A percentile compares a stretch with the other conserved stretches of the same genome.
Conservation (phyloP, 2,113 vertebrate genomes). For the Mus pahari region DNA sequence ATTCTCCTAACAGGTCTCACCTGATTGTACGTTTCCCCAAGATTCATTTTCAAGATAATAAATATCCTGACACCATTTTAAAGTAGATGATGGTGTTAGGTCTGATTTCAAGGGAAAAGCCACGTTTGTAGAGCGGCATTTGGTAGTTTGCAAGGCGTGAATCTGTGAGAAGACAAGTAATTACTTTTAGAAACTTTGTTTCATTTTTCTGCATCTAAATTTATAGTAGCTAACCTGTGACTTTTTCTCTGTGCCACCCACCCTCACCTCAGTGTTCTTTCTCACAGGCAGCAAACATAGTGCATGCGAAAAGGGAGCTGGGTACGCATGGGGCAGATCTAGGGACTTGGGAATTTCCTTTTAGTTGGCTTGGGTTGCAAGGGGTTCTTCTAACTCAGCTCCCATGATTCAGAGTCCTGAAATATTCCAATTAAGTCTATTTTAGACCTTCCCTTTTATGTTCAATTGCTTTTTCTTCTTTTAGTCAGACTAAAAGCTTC, state of each 20-base stretch:
- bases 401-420: slow-evolving; percentile 32
- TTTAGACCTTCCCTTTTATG: not conserved
- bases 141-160: slow-evolving; percentile 13
- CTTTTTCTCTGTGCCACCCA: not conserved
- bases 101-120: slow-evolving; percentile 14
- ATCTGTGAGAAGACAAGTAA: slow-evolving; percentile 26
- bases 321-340: not conserved
- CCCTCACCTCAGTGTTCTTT: not conserved
- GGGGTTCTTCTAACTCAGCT: not conserved
- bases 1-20: not conserved
- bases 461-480: not conserved
- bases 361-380: not conserved
- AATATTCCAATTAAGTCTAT: slow-evolving; percentile 51
- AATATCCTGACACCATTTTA: not conserved
- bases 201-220: too few species aligned
- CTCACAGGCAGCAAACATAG: not conserved
- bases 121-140: not conserved
- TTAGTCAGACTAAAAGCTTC: not conserved
- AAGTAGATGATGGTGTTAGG: slow-evolving; percentile 14
- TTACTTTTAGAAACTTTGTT: slow-evolving; percentile 47
- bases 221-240: not conserved
- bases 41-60: slow-evolving; percentile 33
- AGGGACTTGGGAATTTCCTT: slow-evolving; percentile 9
- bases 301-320: too few species aligned
- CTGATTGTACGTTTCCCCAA: not conserved